Percentiles rank a stretch among this genome's conserved stretches.
Conservation (phyloP, 2,113 vertebrate genomes). For the Xyrauchen texanus region DNA sequence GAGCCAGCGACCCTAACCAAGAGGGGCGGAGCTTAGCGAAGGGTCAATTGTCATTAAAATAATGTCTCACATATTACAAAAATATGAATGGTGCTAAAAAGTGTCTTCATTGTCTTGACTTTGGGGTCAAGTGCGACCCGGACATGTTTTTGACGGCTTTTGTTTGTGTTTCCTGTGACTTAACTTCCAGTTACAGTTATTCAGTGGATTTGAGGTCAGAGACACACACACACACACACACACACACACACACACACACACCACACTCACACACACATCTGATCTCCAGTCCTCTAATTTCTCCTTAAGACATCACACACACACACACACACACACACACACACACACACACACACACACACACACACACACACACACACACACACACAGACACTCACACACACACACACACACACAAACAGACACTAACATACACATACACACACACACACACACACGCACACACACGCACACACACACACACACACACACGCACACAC, state of each 20-base stretch:
- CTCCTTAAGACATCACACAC: background rate
- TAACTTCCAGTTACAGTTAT: background rate
- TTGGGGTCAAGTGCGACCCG: no score
- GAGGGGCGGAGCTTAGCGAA: no score
- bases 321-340: background rate
- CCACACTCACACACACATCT: background rate
- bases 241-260: background rate
- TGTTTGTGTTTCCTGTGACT: background rate
- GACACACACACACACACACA: background rate
- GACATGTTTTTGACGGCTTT: no score
- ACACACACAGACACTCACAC: background rate
- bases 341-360: constrained; percentile 8
- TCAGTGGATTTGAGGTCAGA: background rate
- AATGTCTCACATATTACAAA: no score
- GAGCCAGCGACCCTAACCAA: no score
- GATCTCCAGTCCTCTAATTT: no score
- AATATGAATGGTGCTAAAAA: no score
- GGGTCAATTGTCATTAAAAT: no score
- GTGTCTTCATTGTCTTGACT: no score
- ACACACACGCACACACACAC: background rate
- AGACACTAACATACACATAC: no score
- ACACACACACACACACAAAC: background rate
- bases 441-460: constrained; percentile 38
- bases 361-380: constrained; percentile 16
- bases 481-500: background rate